These are phyloP conservation scores for Miltochrista miniata DNA, from an alignment of 2,888 invertebrate species.

Conservation along the genomic window DNA sequence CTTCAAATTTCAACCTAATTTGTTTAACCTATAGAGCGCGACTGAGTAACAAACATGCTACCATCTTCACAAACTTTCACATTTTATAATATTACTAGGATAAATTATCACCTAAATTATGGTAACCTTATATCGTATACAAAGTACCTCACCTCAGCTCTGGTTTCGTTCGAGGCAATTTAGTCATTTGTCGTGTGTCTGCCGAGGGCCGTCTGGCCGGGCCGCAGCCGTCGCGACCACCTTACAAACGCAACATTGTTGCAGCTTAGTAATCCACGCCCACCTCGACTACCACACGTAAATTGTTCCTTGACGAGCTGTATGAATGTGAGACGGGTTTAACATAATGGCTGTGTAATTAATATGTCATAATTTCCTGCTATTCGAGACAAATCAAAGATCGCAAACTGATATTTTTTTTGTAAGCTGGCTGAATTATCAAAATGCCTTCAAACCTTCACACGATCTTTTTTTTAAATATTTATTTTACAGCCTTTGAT, in stretches of 20 bases:
- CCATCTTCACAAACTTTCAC: no score
- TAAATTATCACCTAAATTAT: conserved; percentile 19
- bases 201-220: conserved; percentile 42
- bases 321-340: conserved; percentile 27
- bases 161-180: conserved; percentile 59
- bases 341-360: conserved; percentile 21
- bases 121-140: conserved; percentile 40
- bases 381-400: no score
- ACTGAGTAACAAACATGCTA: no score
- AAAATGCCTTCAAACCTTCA: no score
- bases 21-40: no score
- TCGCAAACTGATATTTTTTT: no score
- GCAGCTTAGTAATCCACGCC: conserved; percentile 11
- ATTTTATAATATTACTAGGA: no score
- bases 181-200: conserved; percentile 69
- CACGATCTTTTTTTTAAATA: no score
- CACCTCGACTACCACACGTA: conserved; percentile 41
- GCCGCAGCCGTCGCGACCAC: conserved; percentile 19
- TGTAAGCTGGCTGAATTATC: no score
- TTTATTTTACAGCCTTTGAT: no score
- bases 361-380: no score
- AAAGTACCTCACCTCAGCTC: conserved; percentile 55
- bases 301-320: conserved; percentile 55
- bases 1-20: no score
- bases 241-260: conserved; percentile 32